Percentiles rank a stretch among this genome's conserved stretches.
phyloP scores from a whole-genome alignment of 2,797 vertebrate species.

The Periparus ater region DNA sequence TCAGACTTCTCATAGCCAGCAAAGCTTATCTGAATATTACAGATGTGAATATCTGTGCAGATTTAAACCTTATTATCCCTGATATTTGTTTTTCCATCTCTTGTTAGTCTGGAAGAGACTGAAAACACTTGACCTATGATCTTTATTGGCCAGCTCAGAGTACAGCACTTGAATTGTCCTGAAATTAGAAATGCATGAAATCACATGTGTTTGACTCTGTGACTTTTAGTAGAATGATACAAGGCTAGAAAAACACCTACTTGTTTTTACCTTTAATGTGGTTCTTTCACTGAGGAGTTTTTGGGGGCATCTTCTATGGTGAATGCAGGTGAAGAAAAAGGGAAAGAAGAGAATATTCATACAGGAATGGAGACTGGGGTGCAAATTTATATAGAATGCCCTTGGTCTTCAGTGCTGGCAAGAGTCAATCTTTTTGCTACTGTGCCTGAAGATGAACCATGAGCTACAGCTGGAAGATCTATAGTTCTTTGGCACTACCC shows the following conservation, averaged over 20 bases:
- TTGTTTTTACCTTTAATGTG: neutral
- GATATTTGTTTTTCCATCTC: neutral
- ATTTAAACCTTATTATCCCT: neutral
- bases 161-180: neutral
- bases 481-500: neutral
- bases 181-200: neutral
- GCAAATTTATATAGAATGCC: no score
- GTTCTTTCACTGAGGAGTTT: neutral
- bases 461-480: neutral
- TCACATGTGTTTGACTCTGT: neutral
- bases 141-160: neutral
- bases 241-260: neutral
- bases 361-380: rapidly evolving
- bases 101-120: neutral
- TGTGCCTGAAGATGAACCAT: neutral
- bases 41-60: neutral
- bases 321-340: neutral
- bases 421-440: neutral
- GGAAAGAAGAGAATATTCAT: neutral
- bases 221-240: neutral
- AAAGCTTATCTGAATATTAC: neutral
- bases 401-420: neutral
- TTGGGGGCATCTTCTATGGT: rapidly evolving
- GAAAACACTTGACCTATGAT: neutral
- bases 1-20: neutral